Evolutionary conservation across 2,797 vertebrate species (phyloP), one percentile per base, ranked within the genome.

Genomic region (Remorina albescens): DNA sequence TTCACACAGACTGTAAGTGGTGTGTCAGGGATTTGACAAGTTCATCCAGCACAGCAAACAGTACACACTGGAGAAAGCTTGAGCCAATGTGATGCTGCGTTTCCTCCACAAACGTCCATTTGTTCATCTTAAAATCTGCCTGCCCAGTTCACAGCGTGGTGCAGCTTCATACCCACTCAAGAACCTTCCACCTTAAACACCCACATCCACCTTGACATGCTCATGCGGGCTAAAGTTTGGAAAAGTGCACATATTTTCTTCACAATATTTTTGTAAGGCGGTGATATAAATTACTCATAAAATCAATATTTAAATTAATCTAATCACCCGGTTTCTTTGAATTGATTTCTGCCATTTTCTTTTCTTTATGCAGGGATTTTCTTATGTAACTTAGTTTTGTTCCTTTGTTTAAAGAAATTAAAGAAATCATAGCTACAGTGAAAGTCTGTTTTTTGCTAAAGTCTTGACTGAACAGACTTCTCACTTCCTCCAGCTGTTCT

Each of bases 161-260:
- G 47, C 53, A 63, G 75, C 71, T 79, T 61, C 2, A 36, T 66
- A 54, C 83, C 85, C 67, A 81, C 86, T 11, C 75, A 21, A 9
- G 69, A 75, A 85, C 83, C 78, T 62, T 79, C 67, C 73, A 86
- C 73, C 78, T 81, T 39, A 67, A 70, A 78, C 85, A 60, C 85
- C 78, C 85, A 86, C 88, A 12, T 57, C 25, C 67, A 74, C 78
- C 78, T 73, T 65, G 60, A 60, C 54, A 51, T 74, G 51, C 30
- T 57, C 65, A 75, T 1, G 0, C 19, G 58, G 46, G 28, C 65
- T 46, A 36, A 46, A 50, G 60, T 1, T 56, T 26, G 5, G 23
- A 79, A 67, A 51, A 67, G 1, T 11, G 11, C 2, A 50, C 8
- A 13, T 26, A n/a, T 64, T 70, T 53, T 59, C 42, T 26, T 47